Base-by-base conservation (phyloP, 53 echinoderm and acorn worm species). In the Glandiceps talaboti region DNA sequence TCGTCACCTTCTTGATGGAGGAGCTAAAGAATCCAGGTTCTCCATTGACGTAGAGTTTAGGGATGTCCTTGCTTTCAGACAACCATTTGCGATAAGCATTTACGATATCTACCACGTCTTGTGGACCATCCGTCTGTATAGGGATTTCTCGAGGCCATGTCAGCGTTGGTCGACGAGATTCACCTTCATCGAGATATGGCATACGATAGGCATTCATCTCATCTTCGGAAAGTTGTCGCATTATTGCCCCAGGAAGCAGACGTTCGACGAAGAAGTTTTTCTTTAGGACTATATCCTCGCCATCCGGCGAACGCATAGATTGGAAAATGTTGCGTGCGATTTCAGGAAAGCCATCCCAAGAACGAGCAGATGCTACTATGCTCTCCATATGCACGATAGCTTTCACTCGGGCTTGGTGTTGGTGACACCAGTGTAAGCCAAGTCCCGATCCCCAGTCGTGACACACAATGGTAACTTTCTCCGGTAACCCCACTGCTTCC, bases 401-500 rank as follows among this genome's bases (percentile, higher is more conserved):
- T 0, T 33, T 30, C 1, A 85, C 80, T 6, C 81, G 75, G 29
- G n/a, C 30, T 33, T 85, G 85, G 30, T 85, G 80, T 81, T 85
- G 29, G 30, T 81, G 74, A 30, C 79, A 79, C 85, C 85, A 85
- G 72, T 85, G 80, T 29, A 90, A 84, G 29, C 87, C 87, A 32
- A 90, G 82, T 1, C 74, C 90, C 1, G 90, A 90, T 1, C 90
- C 90, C 90, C 90, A 90, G 85, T 90, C 90, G 33, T 90, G 90
- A 28, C 87, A 87, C 26, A 90, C 90, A 28, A 90, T 84, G 78
- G 81, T 84, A 27, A 90, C 87, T 80, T 87, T 90, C 27, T 77
- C 29, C 29, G 90, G 87, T 1, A 90, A 72, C 33, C 81, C 75
- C 26, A 87, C 80, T 0, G 82, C 31, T n/a, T 84, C 87, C 28